phyloP scores from a whole-genome alignment of 2,888 invertebrate species.

The Emmelina monodactyla region DNA sequence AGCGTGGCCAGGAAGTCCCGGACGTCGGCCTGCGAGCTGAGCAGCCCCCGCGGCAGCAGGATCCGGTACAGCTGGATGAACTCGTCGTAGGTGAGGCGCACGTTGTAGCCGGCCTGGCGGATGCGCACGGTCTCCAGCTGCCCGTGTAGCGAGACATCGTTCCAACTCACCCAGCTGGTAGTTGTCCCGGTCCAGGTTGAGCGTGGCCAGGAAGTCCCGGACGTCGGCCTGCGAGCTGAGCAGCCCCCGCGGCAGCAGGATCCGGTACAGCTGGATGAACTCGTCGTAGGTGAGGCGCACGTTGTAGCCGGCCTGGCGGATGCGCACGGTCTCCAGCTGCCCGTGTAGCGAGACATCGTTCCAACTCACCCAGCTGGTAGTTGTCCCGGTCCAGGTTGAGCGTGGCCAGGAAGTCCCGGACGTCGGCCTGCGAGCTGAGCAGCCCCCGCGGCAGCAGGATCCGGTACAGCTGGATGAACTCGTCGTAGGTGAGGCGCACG shows the following conservation, averaged over 20 bases:
- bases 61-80: conserved; percentile 94
- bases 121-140: conserved; percentile 95
- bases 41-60: conserved; percentile 83
- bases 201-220: conserved; percentile 79
- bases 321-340: conserved; percentile 95
- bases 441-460: conserved; percentile 89
- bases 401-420: conserved; percentile 82
- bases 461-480: conserved; percentile 92
- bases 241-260: conserved; percentile 86
- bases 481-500: conserved; percentile 91
- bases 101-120: conserved; percentile 94
- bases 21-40: conserved; percentile 88
- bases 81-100: conserved; percentile 91
- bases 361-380: conserved; percentile 86
- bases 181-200: conserved; percentile 87
- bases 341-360: conserved; percentile 96
- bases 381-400: conserved; percentile 88
- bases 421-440: conserved; percentile 85
- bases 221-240: conserved; percentile 89
- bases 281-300: conserved; percentile 93
- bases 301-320: conserved; percentile 94
- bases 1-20: conserved; percentile 82
- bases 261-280: conserved; percentile 91
- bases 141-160: conserved; percentile 97
- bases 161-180: conserved; percentile 87